phyloP scores from a whole-genome alignment of 2,113 vertebrate genomes.

The Motacilla alba region DNA sequence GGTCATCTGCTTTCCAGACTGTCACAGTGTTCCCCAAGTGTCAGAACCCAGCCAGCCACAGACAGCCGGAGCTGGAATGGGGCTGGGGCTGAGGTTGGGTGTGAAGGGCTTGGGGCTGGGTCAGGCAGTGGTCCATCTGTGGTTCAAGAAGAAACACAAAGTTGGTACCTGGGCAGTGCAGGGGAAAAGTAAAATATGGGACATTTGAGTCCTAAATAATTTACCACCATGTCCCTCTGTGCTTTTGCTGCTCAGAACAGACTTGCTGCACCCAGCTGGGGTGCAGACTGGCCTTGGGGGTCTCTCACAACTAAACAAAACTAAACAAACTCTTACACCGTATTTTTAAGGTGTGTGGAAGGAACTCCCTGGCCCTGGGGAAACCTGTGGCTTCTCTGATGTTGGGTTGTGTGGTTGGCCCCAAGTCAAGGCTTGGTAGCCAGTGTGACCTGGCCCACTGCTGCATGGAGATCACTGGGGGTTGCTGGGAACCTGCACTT shows the following conservation, averaged over 20 bases:
- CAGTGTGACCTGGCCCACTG: not conserved
- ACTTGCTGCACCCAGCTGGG: accelerated
- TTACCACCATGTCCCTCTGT: not conserved
- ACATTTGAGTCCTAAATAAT: not conserved
- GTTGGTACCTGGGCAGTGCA: not conserved
- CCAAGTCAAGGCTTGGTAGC: not conserved
- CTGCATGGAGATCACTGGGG: not conserved
- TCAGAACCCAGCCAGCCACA: not conserved
- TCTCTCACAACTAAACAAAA: not conserved
- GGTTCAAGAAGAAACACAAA: not conserved
- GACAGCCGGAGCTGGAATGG: accelerated
- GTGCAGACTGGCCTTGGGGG: not conserved
- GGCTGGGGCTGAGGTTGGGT: not conserved
- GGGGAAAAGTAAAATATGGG: not conserved
- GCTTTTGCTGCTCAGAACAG: not conserved
- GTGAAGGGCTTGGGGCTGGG: not conserved
- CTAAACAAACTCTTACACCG: not conserved
- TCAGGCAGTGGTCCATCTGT: not conserved
- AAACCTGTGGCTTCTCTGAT: not conserved
- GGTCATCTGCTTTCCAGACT: not conserved
- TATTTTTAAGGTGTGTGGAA: not conserved
- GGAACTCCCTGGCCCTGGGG: not conserved
- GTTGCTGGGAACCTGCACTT: not conserved
- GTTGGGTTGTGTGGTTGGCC: accelerated
- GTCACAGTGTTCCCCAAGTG: not conserved